Evolutionary conservation across 2,113 vertebrate species (phyloP).

Genomic region (Hippocampus barbouri): DNA sequence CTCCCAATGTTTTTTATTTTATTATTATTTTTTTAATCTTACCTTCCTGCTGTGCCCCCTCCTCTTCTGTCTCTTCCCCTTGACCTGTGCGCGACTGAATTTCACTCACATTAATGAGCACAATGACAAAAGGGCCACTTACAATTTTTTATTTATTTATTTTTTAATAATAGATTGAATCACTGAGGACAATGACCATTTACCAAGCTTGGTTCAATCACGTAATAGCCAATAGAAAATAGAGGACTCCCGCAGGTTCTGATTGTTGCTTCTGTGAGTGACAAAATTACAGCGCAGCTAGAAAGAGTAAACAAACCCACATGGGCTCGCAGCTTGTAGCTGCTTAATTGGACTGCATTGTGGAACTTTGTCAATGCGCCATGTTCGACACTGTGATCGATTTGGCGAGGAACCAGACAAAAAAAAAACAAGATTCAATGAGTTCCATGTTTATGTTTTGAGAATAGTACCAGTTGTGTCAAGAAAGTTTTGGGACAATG

Average conservation of each 20-base stretch:
- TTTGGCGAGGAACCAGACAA: constrained; percentile 13
- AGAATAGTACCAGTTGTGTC: neutral
- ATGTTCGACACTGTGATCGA: constrained; percentile 18
- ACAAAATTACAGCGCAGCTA: constrained; percentile 7
- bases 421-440: neutral
- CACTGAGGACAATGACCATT: neutral
- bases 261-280: neutral
- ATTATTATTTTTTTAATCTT: constrained; percentile 27
- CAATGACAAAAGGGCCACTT: neutral
- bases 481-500: too few species aligned
- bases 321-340: constrained; percentile 36
- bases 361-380: constrained; percentile 26
- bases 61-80: neutral
- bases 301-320: constrained; percentile 22
- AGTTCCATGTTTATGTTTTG: constrained; percentile 5
- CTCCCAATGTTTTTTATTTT: neutral
- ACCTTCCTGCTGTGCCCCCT: constrained; percentile 7
- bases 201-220: neutral
- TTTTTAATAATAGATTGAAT: neutral
- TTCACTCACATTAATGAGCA: neutral
- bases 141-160: neutral
- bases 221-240: neutral
- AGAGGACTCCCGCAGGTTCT: neutral
- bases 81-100: constrained; percentile 7
- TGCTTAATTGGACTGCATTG: constrained; percentile 48